Base-by-base conservation (phyloP, 2,113 vertebrate species). In the Stigmatopora argus region DNA sequence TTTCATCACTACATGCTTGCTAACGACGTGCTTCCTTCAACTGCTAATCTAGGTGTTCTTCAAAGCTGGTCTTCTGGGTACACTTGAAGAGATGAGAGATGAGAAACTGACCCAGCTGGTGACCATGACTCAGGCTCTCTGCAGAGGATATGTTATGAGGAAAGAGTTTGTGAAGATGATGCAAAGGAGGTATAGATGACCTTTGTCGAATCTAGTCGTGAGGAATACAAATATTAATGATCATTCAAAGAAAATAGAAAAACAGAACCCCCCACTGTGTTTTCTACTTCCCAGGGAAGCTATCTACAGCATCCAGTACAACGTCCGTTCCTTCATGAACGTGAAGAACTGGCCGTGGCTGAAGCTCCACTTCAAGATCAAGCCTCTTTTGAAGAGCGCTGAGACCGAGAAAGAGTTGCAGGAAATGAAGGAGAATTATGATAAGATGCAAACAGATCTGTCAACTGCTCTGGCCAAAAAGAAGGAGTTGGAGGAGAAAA, bases 11-110 rank as follows among this genome's bases (percentile, higher is more conserved):
- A 45, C 10, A 14, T 45, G 44, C 14, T 61, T 21, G 35, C 10
- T 44, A 38, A 60, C 21, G n/a, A 21, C 38, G 19, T 3, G 7
- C 19, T 44, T 21, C n/a, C 17, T 45, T 21, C 38, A 21, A 44
- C 13, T 61, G 35, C 18, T 61, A n/a, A 21, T 11, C 64, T 21
- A 97, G 95, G 94, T 96, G 78, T 97, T 97, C 90, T 97, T 98
- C 89, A 96, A 96, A 92, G 95, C 94, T 86, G 94, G 94, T 67
- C 90, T 96, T 70, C 79, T 96, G 77, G 95, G 93, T 62, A 87
- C 89, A 7, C 91, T 98, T 72, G 95, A 97, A 69, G 95, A 98
- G 89, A 94, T 97, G 94, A 91, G 94, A 67, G 93, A 96, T 85
- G 95, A 97, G 0, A 95, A 94, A 72, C 78, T 96, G 80, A 92